Conservation (phyloP, 2,797 vertebrate genomes). For the Anisognathus igniventris region DNA sequence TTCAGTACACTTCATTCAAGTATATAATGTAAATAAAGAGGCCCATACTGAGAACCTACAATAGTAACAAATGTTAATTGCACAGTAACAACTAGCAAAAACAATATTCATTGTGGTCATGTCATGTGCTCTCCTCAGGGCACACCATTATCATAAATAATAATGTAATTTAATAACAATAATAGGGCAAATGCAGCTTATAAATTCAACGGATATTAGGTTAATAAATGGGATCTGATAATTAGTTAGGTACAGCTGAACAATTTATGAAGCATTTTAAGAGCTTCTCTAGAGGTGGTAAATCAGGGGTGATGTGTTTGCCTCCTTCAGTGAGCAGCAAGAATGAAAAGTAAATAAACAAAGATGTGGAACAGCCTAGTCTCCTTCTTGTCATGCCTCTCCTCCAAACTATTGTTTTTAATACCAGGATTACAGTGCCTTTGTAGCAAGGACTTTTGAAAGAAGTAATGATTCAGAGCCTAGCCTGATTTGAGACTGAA, state of each 20-base stretch:
- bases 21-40: not conserved
- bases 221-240: not conserved
- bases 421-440: not conserved
- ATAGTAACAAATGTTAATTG: not conserved
- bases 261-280: not conserved
- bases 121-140: not conserved
- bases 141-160: not conserved
- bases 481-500: not conserved
- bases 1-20: not conserved
- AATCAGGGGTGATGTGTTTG: not conserved
- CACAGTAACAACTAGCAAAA: not conserved
- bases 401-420: not conserved
- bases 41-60: not conserved
- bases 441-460: not conserved
- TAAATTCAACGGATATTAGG: not conserved
- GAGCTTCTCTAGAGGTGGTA: not conserved
- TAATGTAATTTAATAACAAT: not conserved
- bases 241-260: not conserved
- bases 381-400: not conserved
- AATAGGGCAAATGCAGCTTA: not conserved
- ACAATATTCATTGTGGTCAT: not conserved
- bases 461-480: not conserved
- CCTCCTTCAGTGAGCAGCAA: not conserved
- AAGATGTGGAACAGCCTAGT: not conserved
- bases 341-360: not conserved